Evolutionary conservation across 2,888 invertebrate species (phyloP), one percentile per base, ranked within the genome.

Genomic region (Embidobia sp.): DNA sequence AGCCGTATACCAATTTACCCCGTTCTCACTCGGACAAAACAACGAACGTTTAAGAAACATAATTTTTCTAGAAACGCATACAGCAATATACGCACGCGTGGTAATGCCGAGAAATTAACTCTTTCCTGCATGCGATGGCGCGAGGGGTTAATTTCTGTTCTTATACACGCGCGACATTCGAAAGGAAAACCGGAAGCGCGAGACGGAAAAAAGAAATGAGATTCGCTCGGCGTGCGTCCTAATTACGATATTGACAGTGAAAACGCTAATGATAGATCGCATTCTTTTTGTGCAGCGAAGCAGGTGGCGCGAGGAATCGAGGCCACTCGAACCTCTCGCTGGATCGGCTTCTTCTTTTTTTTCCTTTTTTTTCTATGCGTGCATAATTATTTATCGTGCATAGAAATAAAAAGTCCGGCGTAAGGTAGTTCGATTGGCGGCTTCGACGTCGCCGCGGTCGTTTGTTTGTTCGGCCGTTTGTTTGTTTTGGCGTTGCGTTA

Each of bases 221-320:
- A 75, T 67, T 76, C 75, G 73, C 49, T 64, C 49, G 53, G 51
- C 64, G 74, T 74, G 69, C 78, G 74, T 78, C 75, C 75, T 75
- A 75, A 78, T 78, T 75, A 78, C 64, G 63, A 72, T 75, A 78
- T 78, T 78, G 78, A 78, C 78, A 78, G 75, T 78, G 75, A 78
- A 78, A 78, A 75, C 78, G 44, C 48, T 78, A 78, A 78, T 78
- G 74, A 78, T 78, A 78, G 78, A 78, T 78, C 70, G 18, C 64
- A 77, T 77, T 77, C 77, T 77, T 73, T 73, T 77, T 77, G 77
- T 57, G 73, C 77, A 73, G 57, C 73, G 66, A 53, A 73, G 73
- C 77, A 77, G 73, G 73, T 77, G 77, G 53, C 55, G 37, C 67
- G 55, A 75, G 63, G 67, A 77, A 77, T 77, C 72, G 77, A 77